Evolutionary conservation across 2,113 vertebrate species (phyloP), one percentile per base, ranked within the genome.

Genomic region (Mus pahari): DNA sequence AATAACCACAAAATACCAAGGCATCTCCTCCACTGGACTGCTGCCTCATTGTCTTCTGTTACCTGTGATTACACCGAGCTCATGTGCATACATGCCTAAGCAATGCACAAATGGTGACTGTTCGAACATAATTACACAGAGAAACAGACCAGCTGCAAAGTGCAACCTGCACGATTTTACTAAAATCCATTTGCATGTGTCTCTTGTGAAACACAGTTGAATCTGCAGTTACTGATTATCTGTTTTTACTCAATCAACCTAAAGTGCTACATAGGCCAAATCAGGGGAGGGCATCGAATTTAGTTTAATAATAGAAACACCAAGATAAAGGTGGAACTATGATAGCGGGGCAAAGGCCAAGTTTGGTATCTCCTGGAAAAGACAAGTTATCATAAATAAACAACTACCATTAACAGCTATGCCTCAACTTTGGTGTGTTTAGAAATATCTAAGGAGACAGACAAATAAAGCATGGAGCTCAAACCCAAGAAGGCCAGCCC

Each of bases 221-320:
- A 92, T 92, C 94, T 71, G 90, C 26, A 91, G 55, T 36, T 77
- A 58, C n/a, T 94, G 71, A 66, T 95, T 92, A 78, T 55, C 55
- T 36, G 13, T 58, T 91, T 58, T 89, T 75, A 62, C 10, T 68
- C 66, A 89, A 77, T 73, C 87, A 68, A 5, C 73, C 31, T 55
- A 75, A 94, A 94, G 28, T 86, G 26, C 42, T 91, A 7, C 39
- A 78, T 20, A n/a, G 13, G n/a, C 19, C 28, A 89, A 71, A 70
- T n/a, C 48, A 88, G 4, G 89, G 91, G 53, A 79, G 24, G 68
- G 70, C 66, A 91, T 64, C 45, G 64, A 60, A 66, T 3, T 94
- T 62, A 94, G 53, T 58, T 96, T 90, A 78, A 71, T 58, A 84
- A n/a, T n/a, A 89, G 48, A 90, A 86, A 94, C 78, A 66, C 42